Percentiles rank a stretch among this genome's conserved stretches.
phyloP scores from a whole-genome alignment of 2,113 vertebrate species.

The Gallinago paraguaiae region DNA sequence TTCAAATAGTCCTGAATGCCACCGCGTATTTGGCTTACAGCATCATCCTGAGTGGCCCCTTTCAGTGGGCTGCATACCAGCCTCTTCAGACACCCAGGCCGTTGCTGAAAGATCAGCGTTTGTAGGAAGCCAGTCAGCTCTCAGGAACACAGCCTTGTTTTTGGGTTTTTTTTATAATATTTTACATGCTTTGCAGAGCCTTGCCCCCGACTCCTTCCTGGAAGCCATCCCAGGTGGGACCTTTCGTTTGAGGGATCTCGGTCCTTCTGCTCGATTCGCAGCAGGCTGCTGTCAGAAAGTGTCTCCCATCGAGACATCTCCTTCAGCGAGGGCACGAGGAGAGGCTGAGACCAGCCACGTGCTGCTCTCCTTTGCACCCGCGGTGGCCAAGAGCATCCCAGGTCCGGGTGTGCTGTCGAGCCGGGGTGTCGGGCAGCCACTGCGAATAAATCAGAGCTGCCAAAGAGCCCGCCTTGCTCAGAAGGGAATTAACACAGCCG shows the following conservation, averaged over 20 bases:
- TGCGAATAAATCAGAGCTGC: background rate
- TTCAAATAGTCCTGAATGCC: constrained; percentile 12
- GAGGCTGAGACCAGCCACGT: background rate
- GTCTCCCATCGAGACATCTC: background rate
- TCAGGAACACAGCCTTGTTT: background rate
- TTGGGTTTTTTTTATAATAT: background rate
- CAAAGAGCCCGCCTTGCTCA: fast-evolving
- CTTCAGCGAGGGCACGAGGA: background rate
- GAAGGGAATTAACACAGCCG: background rate
- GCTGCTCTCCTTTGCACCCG: background rate
- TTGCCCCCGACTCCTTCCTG: background rate
- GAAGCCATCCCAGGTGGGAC: background rate
- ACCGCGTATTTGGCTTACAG: background rate
- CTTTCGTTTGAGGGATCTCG: background rate
- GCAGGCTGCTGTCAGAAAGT: background rate
- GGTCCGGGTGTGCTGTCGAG: background rate
- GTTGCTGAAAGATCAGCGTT: background rate
- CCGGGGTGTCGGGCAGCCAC: background rate
- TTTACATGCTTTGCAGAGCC: background rate
- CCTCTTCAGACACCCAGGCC: background rate
- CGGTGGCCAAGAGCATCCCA: fast-evolving
- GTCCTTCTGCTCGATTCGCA: background rate
- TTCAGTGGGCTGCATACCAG: constrained; percentile 34
- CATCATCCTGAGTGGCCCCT: constrained; percentile 26
- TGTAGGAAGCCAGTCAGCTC: background rate